Evolutionary conservation across 2,113 vertebrate genomes (phyloP).

Genomic region (Agapornis roseicollis): DNA sequence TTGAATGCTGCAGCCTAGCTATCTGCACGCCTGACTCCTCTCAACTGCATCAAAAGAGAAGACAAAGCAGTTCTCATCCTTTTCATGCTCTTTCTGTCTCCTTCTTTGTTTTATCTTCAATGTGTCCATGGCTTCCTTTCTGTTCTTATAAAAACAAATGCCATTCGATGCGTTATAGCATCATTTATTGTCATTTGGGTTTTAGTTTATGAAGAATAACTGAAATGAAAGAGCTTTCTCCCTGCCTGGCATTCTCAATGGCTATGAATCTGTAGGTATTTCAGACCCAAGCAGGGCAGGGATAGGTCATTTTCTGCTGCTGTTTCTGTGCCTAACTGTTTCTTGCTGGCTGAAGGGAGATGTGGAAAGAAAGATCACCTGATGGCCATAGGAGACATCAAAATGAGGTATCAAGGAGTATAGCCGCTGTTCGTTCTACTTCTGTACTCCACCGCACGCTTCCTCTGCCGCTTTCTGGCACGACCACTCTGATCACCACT

Average conservation of each 20-base stretch:
- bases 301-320: background rate
- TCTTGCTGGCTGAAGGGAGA: background rate
- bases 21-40: background rate
- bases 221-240: conserved; percentile 39
- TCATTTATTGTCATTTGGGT: conserved; percentile 47
- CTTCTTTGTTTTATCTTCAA: background rate
- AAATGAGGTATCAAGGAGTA: background rate
- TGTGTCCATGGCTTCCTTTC: background rate
- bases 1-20: background rate
- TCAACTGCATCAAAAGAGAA: background rate
- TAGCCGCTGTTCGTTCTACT: background rate
- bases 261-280: conserved; percentile 1
- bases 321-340: background rate
- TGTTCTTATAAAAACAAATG: conserved; percentile 21
- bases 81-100: background rate
- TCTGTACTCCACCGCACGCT: background rate
- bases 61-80: background rate
- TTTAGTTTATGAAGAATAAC: conserved; percentile 32
- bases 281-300: conserved; percentile 1
- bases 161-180: conserved; percentile 23
- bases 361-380: background rate
- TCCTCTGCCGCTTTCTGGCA: background rate
- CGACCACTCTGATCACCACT: background rate
- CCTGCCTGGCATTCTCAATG: background rate
- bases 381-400: background rate